These are phyloP conservation scores for Aphelenchoides fujianensis DNA, from an alignment of 1,140 invertebrate genomes.

Conservation along the genomic window DNA sequence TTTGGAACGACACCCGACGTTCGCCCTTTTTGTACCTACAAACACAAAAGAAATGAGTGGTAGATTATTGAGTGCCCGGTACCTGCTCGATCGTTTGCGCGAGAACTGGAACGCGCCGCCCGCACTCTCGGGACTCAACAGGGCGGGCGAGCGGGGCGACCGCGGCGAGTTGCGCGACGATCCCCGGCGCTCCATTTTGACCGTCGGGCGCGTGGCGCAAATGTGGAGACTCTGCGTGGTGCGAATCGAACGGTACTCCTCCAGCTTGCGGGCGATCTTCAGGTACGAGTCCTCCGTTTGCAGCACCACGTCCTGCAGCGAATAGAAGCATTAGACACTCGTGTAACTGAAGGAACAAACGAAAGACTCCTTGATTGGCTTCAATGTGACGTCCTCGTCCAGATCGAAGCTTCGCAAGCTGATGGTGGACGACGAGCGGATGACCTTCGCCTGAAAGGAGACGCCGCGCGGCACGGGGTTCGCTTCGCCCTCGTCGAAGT, in stretches of 20 bases:
- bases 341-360: neutral
- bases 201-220: neutral
- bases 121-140: neutral
- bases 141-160: neutral
- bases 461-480: neutral
- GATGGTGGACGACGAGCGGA: constrained; percentile 7
- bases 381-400: neutral
- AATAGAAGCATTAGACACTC: constrained; percentile 20
- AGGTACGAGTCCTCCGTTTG: constrained; percentile 62
- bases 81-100: constrained; percentile 8
- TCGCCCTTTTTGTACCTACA: constrained; percentile 10
- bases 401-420: neutral
- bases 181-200: neutral
- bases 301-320: constrained; percentile 55
- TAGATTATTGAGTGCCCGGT: neutral
- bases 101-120: neutral
- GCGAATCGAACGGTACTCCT: constrained; percentile 49
- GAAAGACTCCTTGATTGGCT: constrained; percentile 17
- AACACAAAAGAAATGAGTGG: neutral
- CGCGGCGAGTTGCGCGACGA: no score
- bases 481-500: neutral
- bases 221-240: neutral
- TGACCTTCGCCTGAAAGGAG: neutral
- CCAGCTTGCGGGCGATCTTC: constrained; percentile 56
- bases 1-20: neutral